Evolutionary conservation across 2,888 invertebrate species (phyloP), one percentile per base, ranked within the genome.

Genomic region (Timandra comae): DNA sequence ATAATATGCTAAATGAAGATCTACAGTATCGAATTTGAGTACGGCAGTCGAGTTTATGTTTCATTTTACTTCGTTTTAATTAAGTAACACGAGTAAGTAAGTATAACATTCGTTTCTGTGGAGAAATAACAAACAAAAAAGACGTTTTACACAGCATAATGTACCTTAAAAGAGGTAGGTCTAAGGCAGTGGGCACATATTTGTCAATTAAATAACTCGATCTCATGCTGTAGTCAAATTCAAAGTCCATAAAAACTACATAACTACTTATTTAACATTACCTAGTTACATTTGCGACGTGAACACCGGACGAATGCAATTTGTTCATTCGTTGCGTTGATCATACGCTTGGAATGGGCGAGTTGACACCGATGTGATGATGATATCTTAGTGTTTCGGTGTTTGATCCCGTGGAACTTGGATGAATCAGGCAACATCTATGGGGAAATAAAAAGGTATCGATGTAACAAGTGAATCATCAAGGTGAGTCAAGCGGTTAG

Each of bases 271-370:
- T 61, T 53, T 61, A 73, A 57, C 62, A 42, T 63, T 6, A 24
- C 22, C n/a, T 16, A 16, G 16, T 16, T 16, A 16, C 16, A 16
- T 16, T 69, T 69, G 74, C 68, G 73, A 72, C 66, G 56, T 56
- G 54, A 63, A 66, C 72, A 75, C 79, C 79, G 80, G 81, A 82
- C 64, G 73, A 70, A 54, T 61, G 65, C 63, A 76, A 79, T 81
- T 75, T 75, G 65, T 72, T 72, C 70, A 76, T 77, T 56, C 55
- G 53, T 39, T 43, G 64, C 52, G 77, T 70, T 63, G 70, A 76
- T 80, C 77, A 76, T 78, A 75, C 77, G 76, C 78, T 73, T 75
- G 78, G 76, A 76, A 77, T 74, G 51, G 46, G 46, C 59, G 57
- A 55, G 55, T 52, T 56, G 54, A 58, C 58, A 53, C 56, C 48